Base-by-base conservation (phyloP, 2,113 vertebrate genomes). In the Colinus virginianus region DNA sequence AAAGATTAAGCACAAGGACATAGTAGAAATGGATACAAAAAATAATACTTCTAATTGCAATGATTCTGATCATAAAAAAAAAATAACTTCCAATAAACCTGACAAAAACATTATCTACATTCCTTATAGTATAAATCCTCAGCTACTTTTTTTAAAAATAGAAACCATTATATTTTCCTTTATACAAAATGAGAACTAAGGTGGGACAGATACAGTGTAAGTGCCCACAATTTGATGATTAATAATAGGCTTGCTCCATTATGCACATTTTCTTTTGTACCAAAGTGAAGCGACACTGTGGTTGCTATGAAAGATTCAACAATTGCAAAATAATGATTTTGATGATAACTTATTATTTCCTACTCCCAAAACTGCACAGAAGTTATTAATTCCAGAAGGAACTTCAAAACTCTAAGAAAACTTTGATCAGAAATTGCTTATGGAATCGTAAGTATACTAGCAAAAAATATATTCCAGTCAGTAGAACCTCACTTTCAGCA, bases 81-180 rank as follows among this genome's bases (percentile, higher is more conserved):
- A 64, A 4, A 12, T 40, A 40, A 26, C 9, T 75, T 74, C 28
- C 48, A 12, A 19, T 34, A 93, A 63, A 91, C 55, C 6, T 66
- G n/a, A 63, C n/a, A 78, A 1, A 32, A 81, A 72, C 36, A 63
- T 19, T 53, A 55, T 13, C 16, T 43, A 19, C 3, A 78, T 62
- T 78, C 80, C 34, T 32, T 42, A 56, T 11, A 30, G 25, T n/a
- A 25, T 0, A 42, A 34, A 56, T 38, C 49, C 3, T 5, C n/a
- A 30, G 45, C 3, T 0, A 11, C n/a, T n/a, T 11, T 23, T 46
- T 42, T 76, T 53, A 34, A 70, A 83, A 76, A 11, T 0, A 63
- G 38, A 63, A 63, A 28, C 5, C 17, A 36, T 20, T 45, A 9
- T 18, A 22, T 58, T 63, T 78, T 72, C 72, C 20, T 40, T 20